Percentiles rank a stretch among this genome's conserved stretches.
These are phyloP conservation scores for Albula glossodonta DNA, from an alignment of 2,113 vertebrate genomes.

Conservation along the genomic window DNA sequence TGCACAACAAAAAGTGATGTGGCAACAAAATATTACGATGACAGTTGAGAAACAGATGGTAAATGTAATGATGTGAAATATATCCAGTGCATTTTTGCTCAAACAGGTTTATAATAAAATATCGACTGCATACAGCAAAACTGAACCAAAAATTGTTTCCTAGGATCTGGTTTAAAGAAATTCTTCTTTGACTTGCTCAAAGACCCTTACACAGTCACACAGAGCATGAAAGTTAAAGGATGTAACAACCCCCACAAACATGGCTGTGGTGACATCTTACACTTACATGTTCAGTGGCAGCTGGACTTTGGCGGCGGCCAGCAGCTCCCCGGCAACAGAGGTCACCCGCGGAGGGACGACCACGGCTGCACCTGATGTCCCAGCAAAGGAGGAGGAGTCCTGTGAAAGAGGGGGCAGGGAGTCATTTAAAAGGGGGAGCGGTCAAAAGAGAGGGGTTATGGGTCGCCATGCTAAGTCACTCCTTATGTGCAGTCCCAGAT, in stretches of 20 bases:
- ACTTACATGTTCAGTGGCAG: conserved; percentile 29
- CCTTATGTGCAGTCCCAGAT: too few relatives aligned
- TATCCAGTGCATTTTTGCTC: background rate
- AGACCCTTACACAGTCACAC: background rate
- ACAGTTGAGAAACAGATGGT: background rate
- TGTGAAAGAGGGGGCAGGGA: conserved; percentile 42
- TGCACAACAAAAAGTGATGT: background rate
- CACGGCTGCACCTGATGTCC: conserved; percentile 51
- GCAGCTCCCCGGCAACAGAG: conserved; percentile 17
- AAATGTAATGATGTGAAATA: background rate
- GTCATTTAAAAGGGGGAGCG: background rate
- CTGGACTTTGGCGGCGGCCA: conserved; percentile 28
- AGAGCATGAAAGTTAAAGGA: background rate
- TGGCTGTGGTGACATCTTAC: too few relatives aligned
- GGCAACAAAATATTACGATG: background rate
- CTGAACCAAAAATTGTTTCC: background rate
- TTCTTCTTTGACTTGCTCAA: background rate
- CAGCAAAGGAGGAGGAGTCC: conserved; percentile 69
- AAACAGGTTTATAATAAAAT: background rate
- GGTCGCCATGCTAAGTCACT: too few relatives aligned
- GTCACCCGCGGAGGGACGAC: conserved; percentile 44
- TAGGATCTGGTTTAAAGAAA: background rate
- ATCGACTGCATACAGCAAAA: background rate
- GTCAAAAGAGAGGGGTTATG: background rate
- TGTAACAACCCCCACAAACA: too few relatives aligned